Evolutionary conservation across 2,888 invertebrate genomes (phyloP), one percentile per base, ranked within the genome.

Genomic region (Synanthedon vespiformis): DNA sequence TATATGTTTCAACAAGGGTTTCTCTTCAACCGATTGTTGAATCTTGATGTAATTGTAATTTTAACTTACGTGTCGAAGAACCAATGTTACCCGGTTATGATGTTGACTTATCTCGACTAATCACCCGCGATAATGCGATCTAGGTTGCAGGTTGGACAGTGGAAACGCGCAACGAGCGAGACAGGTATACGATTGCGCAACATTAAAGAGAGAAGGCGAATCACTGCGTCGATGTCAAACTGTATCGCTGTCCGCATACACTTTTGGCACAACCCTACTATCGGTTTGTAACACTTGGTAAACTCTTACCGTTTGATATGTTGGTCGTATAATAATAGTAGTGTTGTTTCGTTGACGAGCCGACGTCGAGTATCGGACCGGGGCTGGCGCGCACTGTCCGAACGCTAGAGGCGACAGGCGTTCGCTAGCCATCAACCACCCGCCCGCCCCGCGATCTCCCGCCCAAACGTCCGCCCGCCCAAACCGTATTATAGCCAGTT

Each of bases 321-420:
- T 72, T 79, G 79, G 79, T 84, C 83, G 85, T 77, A 73, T 74
- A 70, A 74, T 74, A 74, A 75, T 72, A 75, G 66, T 64, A 70
- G 83, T 84, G 77, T 84, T 73, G 76, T 77, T 72, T 82, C 77
- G 81, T 78, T 74, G 85, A 86, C 83, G 86, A 87, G 86, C 87
- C 86, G 87, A 87, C 87, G 87, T 87, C 81, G 87, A 87, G 86
- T 87, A 86, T 86, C 83, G 86, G 83, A 78, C 81, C 84, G 61
- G 84, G 82, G 74, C 77, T 77, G 86, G 81, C 86, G 87, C 80
- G 86, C 85, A 86, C 86, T 86, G 84, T 59, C 64, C 75, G 70
- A 63, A 67, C 67, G 67, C 67, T 6, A n/a, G 8, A 34, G 34
- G 34, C 69, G 65, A 60, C 61, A 60, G 57, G 53, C 56, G 56